phyloP scores from a whole-genome alignment of 2,888 invertebrate genomes.

The Eledone cirrhosa region DNA sequence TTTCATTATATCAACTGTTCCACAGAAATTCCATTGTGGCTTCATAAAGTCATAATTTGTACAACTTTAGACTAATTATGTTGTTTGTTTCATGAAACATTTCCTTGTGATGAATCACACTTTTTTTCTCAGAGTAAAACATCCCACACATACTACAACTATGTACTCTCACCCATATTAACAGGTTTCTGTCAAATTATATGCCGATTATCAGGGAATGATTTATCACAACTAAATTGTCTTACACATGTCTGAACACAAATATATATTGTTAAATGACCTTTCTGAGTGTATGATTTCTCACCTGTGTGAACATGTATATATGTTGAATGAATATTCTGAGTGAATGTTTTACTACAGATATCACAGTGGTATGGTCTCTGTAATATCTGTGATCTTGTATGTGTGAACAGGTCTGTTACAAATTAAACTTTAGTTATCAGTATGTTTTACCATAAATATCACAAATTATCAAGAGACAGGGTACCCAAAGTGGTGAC shows the following conservation, averaged over 20 bases:
- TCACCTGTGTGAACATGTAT: constrained; percentile 11
- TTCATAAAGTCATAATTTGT: too few species aligned
- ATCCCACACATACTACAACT: constrained; percentile 7
- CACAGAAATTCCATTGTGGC: too few species aligned
- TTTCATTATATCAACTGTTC: too few species aligned
- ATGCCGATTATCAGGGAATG: background rate
- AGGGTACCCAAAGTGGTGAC: too few species aligned
- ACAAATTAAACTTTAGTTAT: too few species aligned
- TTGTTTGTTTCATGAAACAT: too few species aligned
- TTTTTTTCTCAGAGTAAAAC: background rate
- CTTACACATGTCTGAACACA: constrained; percentile 13
- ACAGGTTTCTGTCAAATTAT: background rate
- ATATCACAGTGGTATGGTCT: background rate
- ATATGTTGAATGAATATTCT: background rate
- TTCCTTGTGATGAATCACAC: background rate
- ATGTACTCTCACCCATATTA: background rate
- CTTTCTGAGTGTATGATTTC: background rate
- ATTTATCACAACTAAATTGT: constrained; percentile 4
- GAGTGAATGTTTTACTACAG: background rate
- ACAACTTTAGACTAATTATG: too few species aligned
- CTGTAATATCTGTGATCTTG: background rate
- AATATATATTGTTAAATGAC: background rate
- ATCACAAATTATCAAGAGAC: too few species aligned
- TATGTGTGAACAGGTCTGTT: too few species aligned
- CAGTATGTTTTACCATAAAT: too few species aligned